A percentile compares a stretch with the other conserved stretches of the same genome.
phyloP scores from a whole-genome alignment of 2,113 vertebrate genomes.

The Tinamus guttatus region DNA sequence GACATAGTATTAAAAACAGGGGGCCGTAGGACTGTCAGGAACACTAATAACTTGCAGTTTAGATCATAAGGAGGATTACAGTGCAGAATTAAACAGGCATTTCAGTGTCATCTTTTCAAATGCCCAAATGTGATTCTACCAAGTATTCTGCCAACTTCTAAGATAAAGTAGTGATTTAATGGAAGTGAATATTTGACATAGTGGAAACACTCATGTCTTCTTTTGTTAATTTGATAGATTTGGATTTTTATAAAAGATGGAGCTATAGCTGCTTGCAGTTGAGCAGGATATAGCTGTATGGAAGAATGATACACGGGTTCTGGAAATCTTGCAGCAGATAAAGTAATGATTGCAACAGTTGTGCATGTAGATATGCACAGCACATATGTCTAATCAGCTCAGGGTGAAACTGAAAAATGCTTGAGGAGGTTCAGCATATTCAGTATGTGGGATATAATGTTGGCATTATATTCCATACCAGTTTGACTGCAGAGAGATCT shows the following conservation, averaged over 20 bases:
- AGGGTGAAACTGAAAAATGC: not conserved
- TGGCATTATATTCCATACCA: not conserved
- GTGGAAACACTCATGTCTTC: not conserved
- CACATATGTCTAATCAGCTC: not conserved
- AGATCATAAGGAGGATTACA: constrained; percentile 11
- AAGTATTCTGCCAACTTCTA: not conserved
- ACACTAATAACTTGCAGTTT: not conserved
- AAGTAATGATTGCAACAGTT: not conserved
- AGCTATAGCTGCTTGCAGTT: constrained; percentile 58
- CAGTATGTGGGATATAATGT: not conserved
- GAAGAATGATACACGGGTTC: constrained; percentile 64
- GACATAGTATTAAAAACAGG: not conserved
- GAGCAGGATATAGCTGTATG: constrained; percentile 66
- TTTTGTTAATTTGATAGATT: constrained; percentile 68
- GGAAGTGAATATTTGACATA: not conserved
- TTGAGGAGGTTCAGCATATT: not conserved
- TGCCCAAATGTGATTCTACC: not conserved
- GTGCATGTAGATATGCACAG: not conserved
- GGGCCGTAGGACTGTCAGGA: not conserved
- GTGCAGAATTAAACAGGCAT: constrained; percentile 17
- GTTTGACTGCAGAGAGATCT: not conserved
- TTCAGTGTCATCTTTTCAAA: constrained; percentile 4
- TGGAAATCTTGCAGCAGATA: not conserved
- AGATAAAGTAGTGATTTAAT: not conserved
- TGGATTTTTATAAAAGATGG: constrained; percentile 43